phyloP scores from a whole-genome alignment of 2,888 invertebrate species.

The Onthophagus sagittarius region DNA sequence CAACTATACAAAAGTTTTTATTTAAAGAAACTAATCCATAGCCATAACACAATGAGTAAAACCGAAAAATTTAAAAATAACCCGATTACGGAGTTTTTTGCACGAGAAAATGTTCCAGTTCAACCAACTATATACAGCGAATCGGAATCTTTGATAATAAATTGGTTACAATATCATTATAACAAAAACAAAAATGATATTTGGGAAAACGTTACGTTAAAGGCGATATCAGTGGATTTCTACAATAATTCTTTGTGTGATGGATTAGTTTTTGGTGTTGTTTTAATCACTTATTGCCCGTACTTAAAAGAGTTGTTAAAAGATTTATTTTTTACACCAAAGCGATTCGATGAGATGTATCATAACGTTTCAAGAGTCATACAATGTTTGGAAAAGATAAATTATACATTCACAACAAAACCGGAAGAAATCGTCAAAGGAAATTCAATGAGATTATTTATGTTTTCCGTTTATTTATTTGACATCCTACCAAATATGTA shows the following conservation, averaged over 20 bases:
- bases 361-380: conserved; percentile 58
- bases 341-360: conserved; percentile 46
- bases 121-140: conserved; percentile 12
- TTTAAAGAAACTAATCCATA: conserved; percentile 15
- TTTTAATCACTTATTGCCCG: conserved; percentile 57
- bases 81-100: background rate
- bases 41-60: background rate
- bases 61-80: background rate
- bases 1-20: conserved; percentile 60
- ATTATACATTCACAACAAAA: conserved; percentile 55
- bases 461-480: conserved; percentile 54
- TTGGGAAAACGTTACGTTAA: background rate
- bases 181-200: conserved; percentile 36
- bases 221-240: background rate
- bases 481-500: conserved; percentile 54
- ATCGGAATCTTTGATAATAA: conserved; percentile 42
- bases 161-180: conserved; percentile 48
- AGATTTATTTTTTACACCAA: conserved; percentile 50
- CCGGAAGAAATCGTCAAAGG: conserved; percentile 54
- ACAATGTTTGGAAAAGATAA: conserved; percentile 54
- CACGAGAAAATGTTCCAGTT: background rate
- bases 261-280: conserved; percentile 54
- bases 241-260: conserved; percentile 41
- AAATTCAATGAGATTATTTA: conserved; percentile 57
- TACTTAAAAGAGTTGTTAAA: conserved; percentile 51